Conservation (phyloP, 2,888 invertebrate species). For the Lysandra coridon region DNA sequence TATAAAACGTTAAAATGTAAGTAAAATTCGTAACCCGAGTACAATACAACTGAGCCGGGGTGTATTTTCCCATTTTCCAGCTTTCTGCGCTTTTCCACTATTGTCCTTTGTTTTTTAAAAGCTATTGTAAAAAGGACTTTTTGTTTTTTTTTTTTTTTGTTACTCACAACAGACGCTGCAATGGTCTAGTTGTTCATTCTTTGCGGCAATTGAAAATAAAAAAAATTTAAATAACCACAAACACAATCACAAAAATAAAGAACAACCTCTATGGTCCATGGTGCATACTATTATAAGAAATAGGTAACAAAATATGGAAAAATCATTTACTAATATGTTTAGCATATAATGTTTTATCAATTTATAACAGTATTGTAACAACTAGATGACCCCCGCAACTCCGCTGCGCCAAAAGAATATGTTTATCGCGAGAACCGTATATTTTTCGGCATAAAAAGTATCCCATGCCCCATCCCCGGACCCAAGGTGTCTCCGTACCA, state of each 20-base stretch:
- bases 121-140: not conserved
- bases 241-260: too few species aligned
- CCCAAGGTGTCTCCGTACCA: too few species aligned
- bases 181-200: not conserved
- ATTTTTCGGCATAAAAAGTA: too few species aligned
- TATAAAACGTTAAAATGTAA: too few species aligned
- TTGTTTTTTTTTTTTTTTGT: not conserved
- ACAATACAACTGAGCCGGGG: not conserved
- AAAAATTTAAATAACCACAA: not conserved
- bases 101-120: conserved; percentile 10
- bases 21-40: too few species aligned
- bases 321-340: too few species aligned
- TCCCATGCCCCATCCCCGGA: too few species aligned
- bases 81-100: not conserved
- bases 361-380: too few species aligned
- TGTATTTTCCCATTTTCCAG: not conserved
- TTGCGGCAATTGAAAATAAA: conserved; percentile 1
- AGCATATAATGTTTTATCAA: too few species aligned
- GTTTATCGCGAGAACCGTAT: too few species aligned
- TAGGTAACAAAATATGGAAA: not conserved
- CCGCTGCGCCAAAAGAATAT: too few species aligned
- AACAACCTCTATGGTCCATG: not conserved
- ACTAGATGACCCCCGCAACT: too few species aligned
- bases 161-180: not conserved
- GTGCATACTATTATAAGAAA: not conserved